These are phyloP conservation scores for Tachycineta bicolor DNA, from an alignment of 2,113 vertebrate species.

Conservation along the genomic window DNA sequence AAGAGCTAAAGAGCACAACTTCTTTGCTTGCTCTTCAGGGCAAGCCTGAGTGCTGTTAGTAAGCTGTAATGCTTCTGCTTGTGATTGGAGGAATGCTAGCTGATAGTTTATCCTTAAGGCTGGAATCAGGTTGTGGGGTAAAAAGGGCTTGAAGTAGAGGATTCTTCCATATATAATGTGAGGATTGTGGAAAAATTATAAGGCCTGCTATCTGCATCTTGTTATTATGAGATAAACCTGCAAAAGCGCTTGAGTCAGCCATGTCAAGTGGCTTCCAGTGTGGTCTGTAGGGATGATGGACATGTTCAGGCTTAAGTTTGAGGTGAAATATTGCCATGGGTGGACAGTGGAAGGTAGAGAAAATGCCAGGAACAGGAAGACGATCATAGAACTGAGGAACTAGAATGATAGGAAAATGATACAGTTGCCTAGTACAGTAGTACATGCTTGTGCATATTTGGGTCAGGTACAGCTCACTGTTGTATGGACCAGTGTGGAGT, in stretches of 20 bases:
- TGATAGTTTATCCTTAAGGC: not conserved
- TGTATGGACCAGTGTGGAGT: not conserved
- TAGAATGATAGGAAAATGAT: not conserved
- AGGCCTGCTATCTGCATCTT: not conserved
- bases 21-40: not conserved
- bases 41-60: not conserved
- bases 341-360: not conserved
- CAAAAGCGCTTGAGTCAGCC: not conserved
- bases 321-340: not conserved
- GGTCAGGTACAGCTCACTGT: not conserved
- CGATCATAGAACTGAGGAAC: not conserved
- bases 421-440: not conserved
- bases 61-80: not conserved
- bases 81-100: not conserved
- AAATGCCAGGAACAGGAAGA: not conserved
- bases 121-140: not conserved
- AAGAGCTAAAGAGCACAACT: not conserved
- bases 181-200: not conserved
- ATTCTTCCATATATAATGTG: not conserved
- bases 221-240: not conserved
- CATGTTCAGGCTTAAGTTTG: not conserved
- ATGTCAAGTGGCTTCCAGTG: not conserved
- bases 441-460: not conserved
- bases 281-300: not conserved
- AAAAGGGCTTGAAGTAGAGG: not conserved